Evolutionary conservation across 2,113 vertebrate species (phyloP).

Genomic region (Phalacrocorax pelagicus): DNA sequence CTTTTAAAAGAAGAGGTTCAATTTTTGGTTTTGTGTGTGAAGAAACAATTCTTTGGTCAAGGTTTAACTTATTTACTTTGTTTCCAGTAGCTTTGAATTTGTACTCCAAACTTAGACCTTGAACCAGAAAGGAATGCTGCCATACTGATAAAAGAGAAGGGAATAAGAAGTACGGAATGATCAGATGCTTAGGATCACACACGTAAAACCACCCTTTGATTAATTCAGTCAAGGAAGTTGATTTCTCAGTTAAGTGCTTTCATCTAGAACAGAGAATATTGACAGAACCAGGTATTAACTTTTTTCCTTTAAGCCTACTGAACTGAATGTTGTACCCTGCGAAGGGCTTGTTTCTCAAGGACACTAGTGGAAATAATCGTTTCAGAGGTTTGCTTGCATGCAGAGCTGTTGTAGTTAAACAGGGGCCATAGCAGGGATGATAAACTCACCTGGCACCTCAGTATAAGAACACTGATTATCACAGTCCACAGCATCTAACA

Average conservation of each 20-base stretch:
- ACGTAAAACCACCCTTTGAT: not conserved
- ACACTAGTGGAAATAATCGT: not conserved
- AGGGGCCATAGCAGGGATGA: not conserved
- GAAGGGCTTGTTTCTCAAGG: not conserved
- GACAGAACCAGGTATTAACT: not conserved
- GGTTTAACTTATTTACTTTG: not conserved
- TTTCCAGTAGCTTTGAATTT: slow-evolving; percentile 4
- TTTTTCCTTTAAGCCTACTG: not conserved
- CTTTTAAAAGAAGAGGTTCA: not conserved
- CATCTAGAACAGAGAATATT: not conserved
- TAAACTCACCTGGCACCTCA: not conserved
- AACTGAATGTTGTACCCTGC: not conserved
- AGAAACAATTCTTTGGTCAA: not conserved
- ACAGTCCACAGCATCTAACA: not conserved
- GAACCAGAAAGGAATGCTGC: not conserved
- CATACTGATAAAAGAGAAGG: not conserved
- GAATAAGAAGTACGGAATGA: not conserved
- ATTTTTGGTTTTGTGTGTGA: not conserved
- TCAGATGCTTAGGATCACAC: not conserved
- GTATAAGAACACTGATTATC: not conserved
- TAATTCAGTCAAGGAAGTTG: not conserved
- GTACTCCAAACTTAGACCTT: not conserved
- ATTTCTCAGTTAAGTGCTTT: not conserved
- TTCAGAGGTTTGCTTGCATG: not conserved
- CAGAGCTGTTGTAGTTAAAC: not conserved